phyloP scores from a whole-genome alignment of 2,888 invertebrate species.

The Drosophila anceps region DNA sequence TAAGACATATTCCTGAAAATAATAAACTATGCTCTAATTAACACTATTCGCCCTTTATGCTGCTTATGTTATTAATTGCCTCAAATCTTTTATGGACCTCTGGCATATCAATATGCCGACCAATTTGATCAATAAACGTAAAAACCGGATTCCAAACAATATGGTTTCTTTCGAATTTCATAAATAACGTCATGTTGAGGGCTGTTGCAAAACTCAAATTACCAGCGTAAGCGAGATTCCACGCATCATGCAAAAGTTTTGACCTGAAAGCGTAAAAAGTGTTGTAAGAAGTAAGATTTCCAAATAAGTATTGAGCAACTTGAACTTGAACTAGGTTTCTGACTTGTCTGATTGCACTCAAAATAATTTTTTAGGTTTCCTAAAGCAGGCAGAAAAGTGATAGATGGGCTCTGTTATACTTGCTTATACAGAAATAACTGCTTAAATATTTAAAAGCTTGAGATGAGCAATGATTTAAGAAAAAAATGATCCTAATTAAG shows the following conservation, averaged over 20 bases:
- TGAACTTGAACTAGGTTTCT: too few relatives aligned
- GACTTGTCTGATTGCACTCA: background rate
- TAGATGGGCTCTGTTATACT: too few relatives aligned
- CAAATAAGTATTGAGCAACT: background rate
- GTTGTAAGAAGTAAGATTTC: background rate
- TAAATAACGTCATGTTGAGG: constrained; percentile 91
- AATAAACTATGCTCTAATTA: too few relatives aligned
- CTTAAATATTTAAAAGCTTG: too few relatives aligned
- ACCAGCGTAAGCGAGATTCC: constrained; percentile 86
- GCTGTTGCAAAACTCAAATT: constrained; percentile 91
- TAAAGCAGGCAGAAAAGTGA: background rate
- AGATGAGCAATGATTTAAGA: too few relatives aligned
- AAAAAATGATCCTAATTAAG: too few relatives aligned
- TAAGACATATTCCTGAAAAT: constrained; percentile 89
- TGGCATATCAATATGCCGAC: constrained; percentile 89
- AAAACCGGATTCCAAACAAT: constrained; percentile 94
- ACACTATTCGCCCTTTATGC: too few relatives aligned
- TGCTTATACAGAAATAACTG: too few relatives aligned
- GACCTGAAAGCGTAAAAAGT: constrained; percentile 54
- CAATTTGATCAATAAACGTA: constrained; percentile 93
- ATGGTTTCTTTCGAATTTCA: constrained; percentile 90
- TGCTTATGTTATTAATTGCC: constrained; percentile 85
- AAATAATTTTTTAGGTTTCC: background rate
- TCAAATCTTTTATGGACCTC: constrained; percentile 90
- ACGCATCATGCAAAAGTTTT: constrained; percentile 79